Evolutionary conservation across 1,140 invertebrate species (phyloP), one percentile per base, ranked within the genome.

Genomic region (Microplitis demolitor): DNA sequence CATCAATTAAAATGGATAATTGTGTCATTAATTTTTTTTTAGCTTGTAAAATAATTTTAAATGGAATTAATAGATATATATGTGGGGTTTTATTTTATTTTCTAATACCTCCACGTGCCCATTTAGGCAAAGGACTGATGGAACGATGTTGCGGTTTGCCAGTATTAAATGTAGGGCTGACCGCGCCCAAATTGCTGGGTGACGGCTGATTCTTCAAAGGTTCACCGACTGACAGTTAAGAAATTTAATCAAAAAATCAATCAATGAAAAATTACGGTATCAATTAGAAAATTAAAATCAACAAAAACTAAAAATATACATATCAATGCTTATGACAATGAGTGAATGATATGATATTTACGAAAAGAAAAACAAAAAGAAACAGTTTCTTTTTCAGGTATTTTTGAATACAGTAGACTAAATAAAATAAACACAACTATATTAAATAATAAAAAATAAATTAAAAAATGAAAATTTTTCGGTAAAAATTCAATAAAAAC

Each of bases 61-160:
- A 5, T 5, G 5, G 11, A 39, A 8, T 39, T 39, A 4, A 6
- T 39, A 39, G 11, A 39, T 39, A 8, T 39, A 39, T 39, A 39
- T 24, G 0, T 24, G 24, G 39, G 39, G 39, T 63, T 74, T 75
- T 62, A 39, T 69, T 33, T 71, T 66, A 50, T 69, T 69, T 66
- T 73, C 24, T 11, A 79, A 76, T 82, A 85, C 79, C 89, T 90
- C 89, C 89, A 88, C 88, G 83, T 73, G 88, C 88, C 89, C 89
- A 89, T 80, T 89, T 89, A 33, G 89, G 89, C 68, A 90, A 80
- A 51, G 89, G 89, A 80, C 89, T 90, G 78, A 89, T 78, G 51
- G 88, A 80, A 64, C 87, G 83, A 64, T 83, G 82, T 69, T 83
- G 80, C 58, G 77, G 63, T 80, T 83, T 83, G 79, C 76, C 76